phyloP scores from a whole-genome alignment of 2,797 vertebrate species.

The Myotis daubentonii region DNA sequence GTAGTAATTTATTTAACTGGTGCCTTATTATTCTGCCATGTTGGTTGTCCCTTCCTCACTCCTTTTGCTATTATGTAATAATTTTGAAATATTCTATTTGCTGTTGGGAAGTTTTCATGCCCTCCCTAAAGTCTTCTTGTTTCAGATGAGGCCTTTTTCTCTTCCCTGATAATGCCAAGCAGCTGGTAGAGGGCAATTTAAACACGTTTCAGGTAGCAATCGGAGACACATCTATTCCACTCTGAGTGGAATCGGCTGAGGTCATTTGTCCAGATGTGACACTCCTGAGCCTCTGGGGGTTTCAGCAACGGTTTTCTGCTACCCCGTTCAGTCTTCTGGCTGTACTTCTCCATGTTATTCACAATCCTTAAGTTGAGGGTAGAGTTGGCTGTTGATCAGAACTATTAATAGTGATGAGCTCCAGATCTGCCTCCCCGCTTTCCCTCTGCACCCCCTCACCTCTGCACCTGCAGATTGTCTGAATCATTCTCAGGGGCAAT shows the following conservation, averaged over 20 bases:
- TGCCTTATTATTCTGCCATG: not conserved
- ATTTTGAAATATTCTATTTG: not conserved
- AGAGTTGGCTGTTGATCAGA: not conserved
- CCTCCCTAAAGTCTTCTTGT: not conserved
- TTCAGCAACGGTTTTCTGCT: not conserved
- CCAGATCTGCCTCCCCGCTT: not conserved
- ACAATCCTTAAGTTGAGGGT: not conserved
- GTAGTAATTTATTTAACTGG: not conserved
- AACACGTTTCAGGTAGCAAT: slow-evolving; percentile 21
- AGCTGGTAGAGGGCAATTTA: slow-evolving; percentile 36
- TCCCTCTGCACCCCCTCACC: fast-evolving
- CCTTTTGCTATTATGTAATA: slow-evolving; percentile 6
- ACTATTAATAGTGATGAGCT: not conserved
- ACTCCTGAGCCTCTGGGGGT: not conserved
- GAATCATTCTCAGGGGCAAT: slow-evolving; percentile 10
- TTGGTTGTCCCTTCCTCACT: not conserved
- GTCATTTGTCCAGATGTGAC: slow-evolving; percentile 61
- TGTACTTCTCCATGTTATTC: not conserved
- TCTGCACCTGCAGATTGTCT: not conserved
- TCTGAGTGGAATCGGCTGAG: slow-evolving; percentile 44
- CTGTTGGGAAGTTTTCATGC: not conserved
- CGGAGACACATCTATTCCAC: not conserved
- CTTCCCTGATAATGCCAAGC: slow-evolving; percentile 21
- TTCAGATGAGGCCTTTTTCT: not conserved
- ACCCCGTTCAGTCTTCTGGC: not conserved